phyloP scores from a whole-genome alignment of 2,888 invertebrate genomes.

The Carterocephalus palaemon region DNA sequence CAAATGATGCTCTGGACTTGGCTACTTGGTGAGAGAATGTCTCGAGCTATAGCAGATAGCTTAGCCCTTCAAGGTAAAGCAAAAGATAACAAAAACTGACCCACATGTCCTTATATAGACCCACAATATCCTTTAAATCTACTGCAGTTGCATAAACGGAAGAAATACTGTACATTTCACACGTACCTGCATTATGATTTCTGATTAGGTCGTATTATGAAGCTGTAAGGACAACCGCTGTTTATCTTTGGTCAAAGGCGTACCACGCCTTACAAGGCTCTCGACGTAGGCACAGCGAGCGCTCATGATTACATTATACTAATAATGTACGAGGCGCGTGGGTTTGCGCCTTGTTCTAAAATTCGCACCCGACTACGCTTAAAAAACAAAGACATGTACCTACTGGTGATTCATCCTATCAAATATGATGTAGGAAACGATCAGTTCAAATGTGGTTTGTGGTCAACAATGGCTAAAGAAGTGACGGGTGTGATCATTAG shows the following conservation, averaged over 20 bases:
- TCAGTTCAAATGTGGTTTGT: too few relatives aligned
- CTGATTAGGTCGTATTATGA: constrained; percentile 14
- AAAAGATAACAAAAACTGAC: too few relatives aligned
- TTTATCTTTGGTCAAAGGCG: constrained; percentile 32
- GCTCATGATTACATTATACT: constrained; percentile 34
- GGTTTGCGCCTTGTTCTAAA: constrained; percentile 30
- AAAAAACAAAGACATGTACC: constrained; percentile 34
- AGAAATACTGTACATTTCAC: not conserved
- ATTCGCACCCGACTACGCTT: constrained; percentile 32
- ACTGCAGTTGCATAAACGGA: too few relatives aligned
- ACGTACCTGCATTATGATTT: not conserved
- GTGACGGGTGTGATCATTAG: too few relatives aligned
- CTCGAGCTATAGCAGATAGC: too few relatives aligned
- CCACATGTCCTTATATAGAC: too few relatives aligned
- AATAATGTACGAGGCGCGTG: constrained; percentile 24
- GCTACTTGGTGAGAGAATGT: too few relatives aligned
- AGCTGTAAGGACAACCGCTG: constrained; percentile 24
- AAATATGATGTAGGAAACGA: not conserved
- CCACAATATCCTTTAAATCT: too few relatives aligned
- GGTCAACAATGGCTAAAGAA: too few relatives aligned
- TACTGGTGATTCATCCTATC: constrained; percentile 27
- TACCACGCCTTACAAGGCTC: constrained; percentile 34
- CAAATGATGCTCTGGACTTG: too few relatives aligned
- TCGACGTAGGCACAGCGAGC: constrained; percentile 43
- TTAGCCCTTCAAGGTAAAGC: too few relatives aligned